Conservation (phyloP, 2,113 vertebrate species). For the Nycticebus coucang region DNA sequence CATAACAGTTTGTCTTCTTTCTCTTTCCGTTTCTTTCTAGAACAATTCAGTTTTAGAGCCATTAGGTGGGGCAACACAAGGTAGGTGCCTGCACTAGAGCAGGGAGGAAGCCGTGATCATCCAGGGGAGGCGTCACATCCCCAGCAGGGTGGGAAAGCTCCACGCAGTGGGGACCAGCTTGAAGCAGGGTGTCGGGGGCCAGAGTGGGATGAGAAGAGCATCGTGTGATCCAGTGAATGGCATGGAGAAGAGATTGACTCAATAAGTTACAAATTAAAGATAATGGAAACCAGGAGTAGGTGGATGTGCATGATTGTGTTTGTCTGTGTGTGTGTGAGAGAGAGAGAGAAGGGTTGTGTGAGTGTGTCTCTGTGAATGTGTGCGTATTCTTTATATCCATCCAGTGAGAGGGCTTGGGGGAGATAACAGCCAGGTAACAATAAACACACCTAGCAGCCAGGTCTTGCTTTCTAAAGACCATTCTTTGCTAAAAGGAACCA, state of each 20-base stretch:
- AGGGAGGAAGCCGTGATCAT: rapidly evolving
- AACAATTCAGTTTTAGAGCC: neutral
- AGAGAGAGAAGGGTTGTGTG: neutral
- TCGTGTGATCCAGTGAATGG: rapidly evolving
- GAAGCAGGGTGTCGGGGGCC: neutral
- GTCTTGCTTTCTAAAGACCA: neutral
- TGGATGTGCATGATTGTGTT: neutral
- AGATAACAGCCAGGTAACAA: neutral
- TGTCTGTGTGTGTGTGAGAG: neutral
- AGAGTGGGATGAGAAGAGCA: no score
- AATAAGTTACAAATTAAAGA: neutral
- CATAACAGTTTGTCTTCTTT: neutral
- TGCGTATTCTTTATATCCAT: neutral
- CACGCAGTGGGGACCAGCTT: neutral
- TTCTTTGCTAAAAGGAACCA: neutral
- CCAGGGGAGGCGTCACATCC: neutral
- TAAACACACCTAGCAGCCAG: neutral
- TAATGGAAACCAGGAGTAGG: neutral
- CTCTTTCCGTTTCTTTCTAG: neutral
- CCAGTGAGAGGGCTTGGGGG: neutral
- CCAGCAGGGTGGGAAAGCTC: no score
- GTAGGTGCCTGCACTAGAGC: no score
- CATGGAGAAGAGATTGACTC: neutral
- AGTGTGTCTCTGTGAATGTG: neutral
- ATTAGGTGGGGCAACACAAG: neutral